Evolutionary conservation across 2,113 vertebrate species (phyloP).

Genomic region (Psittacula cyanocephala): DNA sequence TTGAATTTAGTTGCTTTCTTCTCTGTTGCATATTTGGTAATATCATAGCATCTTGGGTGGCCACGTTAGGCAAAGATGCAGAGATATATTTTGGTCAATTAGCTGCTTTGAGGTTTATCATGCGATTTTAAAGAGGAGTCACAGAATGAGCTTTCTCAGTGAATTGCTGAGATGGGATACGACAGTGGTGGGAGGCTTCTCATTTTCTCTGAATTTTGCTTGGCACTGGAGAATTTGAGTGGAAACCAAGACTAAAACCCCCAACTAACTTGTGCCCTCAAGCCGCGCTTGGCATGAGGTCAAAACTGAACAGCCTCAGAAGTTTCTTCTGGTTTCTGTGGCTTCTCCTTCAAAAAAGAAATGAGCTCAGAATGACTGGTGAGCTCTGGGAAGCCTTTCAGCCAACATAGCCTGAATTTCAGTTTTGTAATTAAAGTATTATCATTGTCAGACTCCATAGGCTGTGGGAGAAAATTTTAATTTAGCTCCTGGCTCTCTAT

Average conservation of each 20-base stretch:
- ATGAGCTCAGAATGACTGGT: not conserved
- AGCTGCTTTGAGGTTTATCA: not conserved
- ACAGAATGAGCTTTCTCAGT: not conserved
- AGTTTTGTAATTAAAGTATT: conserved; percentile 26
- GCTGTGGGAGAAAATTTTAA: not conserved
- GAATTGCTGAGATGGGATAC: not conserved
- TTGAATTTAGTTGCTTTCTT: not conserved
- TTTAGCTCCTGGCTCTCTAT: not conserved
- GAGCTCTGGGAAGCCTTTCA: not conserved
- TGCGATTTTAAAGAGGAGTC: not conserved
- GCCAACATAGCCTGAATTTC: not conserved
- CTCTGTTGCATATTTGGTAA: not conserved
- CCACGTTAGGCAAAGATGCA: not conserved
- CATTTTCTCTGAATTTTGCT: not conserved
- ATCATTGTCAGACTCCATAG: not conserved
- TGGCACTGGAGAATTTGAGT: not conserved
- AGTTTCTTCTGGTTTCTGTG: not conserved
- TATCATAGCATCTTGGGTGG: not conserved
- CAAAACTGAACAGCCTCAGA: not conserved
- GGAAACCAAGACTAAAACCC: not conserved
- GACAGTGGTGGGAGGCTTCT: not conserved
- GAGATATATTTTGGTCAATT: not conserved
- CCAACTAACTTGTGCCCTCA: not conserved
- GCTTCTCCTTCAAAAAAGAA: not conserved
- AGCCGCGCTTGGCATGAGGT: not conserved